Evolutionary conservation across 2,113 vertebrate species (phyloP), one percentile per base, ranked within the genome.

Genomic region (Plectropomus leopardus): DNA sequence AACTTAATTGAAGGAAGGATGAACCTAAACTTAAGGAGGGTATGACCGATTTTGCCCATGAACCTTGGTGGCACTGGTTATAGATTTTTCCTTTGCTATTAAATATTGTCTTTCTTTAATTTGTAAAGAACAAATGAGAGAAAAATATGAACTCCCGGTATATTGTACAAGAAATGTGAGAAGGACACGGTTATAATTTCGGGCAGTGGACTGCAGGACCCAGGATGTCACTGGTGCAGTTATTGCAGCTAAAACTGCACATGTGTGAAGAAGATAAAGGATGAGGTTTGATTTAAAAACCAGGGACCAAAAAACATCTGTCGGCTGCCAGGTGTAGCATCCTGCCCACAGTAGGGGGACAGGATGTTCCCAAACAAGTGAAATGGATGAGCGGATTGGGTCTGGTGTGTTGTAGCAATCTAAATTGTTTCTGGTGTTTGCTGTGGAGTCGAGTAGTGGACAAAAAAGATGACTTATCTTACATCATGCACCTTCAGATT

Each of bases 221-320:
- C 78, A 40, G 55, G 61, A 45, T 40, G 54, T 61, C 61, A 61
- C 71, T 13, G 77, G 76, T 85, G 81, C 79, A 68, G 72, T 34
- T 81, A 76, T n/a, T 73, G 83, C 36, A 58, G 55, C 78, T 54
- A 26, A 76, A 85, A 76, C 69, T 68, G 54, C 67, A 72, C 77
- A 40, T 88, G 84, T 85, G 76, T 72, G 72, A 88, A 78, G 66
- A 76, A 80, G 86, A 89, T 87, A 89, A 89, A 87, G 69, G 60
- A 70, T 7, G n/a, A 1, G 24, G 36, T 81, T 74, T 82, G 77
- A 87, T 86, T 86, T 72, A 66, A 90, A 40, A 88, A 80, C 34
- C 76, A 71, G 19, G 19, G 34, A 61, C 47, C 69, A 75, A 78
- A 80, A 66, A 80, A 79, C 73, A 78, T 74, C 61, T 79, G 75